Base-by-base conservation (phyloP, 2,888 invertebrate genomes). In the Idaea dimidiata region DNA sequence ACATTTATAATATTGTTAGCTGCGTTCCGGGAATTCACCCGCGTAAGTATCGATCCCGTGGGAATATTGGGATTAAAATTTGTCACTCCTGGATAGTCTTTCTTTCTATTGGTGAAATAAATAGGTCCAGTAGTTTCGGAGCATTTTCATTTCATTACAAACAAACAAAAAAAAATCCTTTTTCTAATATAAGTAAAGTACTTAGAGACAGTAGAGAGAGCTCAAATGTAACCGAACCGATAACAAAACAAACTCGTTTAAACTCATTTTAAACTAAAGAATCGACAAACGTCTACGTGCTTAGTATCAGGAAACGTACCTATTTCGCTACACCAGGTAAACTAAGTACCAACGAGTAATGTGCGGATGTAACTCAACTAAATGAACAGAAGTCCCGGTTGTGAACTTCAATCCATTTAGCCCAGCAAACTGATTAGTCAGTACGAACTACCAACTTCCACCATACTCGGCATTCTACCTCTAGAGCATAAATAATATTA, bases 351-450 rank as follows among this genome's bases (percentile, higher is more conserved):
- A 10, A 43, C 43, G 43, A 43, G 43, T 43, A 43, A 43, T 43
- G 43, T 43, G 43, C 43, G 43, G 43, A 43, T 14, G 43, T 43
- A 58, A 62, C 24, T 43, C 56, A n/a, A 16, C 53, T 43, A 43
- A 61, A 59, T 53, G 54, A 59, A 61, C 59, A 62, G 59, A 10
- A 54, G 53, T 58, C 17, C 54, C 54, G 55, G 57, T 54, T 14
- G n/a, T 59, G 61, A 65, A 67, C 60, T 65, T 63, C 58, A 59
- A 62, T 62, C 57, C 62, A 17, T 59, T 62, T 59, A 61, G 60
- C 54, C 55, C n/a, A 57, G 59, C 62, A 65, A 67, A 64, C 63
- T 65, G 67, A 65, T 67, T 67, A 65, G 62, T 60, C 57, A 58
- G 60, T 32, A 53, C 54, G 54, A 66, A 62, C 57, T 66, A 61